Conservation (phyloP, 1,140 invertebrate species). For the Saxidomus purpurata region DNA sequence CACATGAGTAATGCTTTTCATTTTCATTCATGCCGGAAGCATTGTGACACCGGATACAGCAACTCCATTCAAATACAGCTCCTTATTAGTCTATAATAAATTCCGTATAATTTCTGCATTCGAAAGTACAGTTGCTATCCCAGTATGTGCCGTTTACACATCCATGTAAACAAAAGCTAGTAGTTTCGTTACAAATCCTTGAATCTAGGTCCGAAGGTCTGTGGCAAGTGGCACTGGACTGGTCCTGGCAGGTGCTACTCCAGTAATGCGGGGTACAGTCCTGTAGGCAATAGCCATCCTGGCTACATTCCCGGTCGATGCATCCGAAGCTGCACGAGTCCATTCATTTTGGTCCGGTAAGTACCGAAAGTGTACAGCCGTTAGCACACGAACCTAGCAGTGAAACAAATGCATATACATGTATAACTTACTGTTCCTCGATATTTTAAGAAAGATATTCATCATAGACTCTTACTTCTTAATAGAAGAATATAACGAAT, state of each 20-base stretch:
- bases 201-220: neutral
- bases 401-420: no score
- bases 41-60: no score
- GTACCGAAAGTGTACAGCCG: neutral
- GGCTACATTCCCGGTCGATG: neutral
- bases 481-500: no score
- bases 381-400: neutral
- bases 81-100: no score
- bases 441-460: no score
- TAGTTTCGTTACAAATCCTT: neutral
- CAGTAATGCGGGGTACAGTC: neutral
- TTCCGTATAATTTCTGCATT: no score
- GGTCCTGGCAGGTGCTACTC: neutral
- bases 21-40: no score
- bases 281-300: neutral
- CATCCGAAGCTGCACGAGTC: neutral
- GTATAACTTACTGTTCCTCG: no score
- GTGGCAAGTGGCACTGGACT: neutral
- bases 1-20: no score
- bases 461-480: no score
- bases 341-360: neutral
- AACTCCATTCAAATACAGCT: no score
- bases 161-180: neutral
- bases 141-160: slow-evolving; percentile 16
- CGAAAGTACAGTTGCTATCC: neutral